Percentiles rank a stretch among this genome's conserved stretches.
Conservation (phyloP, 2,888 invertebrate genomes). For the Schizaphis graminum region DNA sequence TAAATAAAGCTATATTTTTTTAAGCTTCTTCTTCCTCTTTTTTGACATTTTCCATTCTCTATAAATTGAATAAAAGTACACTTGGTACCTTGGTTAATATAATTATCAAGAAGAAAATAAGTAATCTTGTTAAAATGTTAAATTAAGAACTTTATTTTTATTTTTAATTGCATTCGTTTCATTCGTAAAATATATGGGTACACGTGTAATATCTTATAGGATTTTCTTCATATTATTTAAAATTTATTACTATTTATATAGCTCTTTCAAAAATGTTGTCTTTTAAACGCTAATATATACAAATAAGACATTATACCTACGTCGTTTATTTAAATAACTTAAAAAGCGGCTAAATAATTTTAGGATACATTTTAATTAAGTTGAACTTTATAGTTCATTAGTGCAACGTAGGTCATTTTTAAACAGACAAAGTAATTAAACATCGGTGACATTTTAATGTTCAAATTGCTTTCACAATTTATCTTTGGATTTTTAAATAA, state of each 20-base stretch:
- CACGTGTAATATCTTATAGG: background rate
- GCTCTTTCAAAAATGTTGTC: background rate
- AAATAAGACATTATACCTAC: background rate
- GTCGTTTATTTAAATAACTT: background rate
- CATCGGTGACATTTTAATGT: constrained; percentile 9
- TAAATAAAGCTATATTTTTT: background rate
- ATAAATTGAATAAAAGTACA: background rate
- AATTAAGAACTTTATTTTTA: background rate
- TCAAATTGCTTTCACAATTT: background rate
- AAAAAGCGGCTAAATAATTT: background rate
- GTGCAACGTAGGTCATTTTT: background rate
- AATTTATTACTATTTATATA: background rate
- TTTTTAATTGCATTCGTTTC: background rate
- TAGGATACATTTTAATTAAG: constrained; percentile 2
- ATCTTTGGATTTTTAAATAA: constrained; percentile 14
- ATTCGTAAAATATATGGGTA: background rate
- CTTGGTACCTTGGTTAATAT: background rate
- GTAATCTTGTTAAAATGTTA: background rate
- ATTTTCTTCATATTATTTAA: background rate
- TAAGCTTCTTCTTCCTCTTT: background rate
- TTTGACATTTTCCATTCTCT: background rate
- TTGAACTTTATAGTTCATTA: constrained; percentile 21
- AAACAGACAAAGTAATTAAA: background rate
- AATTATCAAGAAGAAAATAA: background rate
- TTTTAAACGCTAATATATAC: background rate